phyloP scores from a whole-genome alignment of 2,113 vertebrate species.

The Alouatta palliata region DNA sequence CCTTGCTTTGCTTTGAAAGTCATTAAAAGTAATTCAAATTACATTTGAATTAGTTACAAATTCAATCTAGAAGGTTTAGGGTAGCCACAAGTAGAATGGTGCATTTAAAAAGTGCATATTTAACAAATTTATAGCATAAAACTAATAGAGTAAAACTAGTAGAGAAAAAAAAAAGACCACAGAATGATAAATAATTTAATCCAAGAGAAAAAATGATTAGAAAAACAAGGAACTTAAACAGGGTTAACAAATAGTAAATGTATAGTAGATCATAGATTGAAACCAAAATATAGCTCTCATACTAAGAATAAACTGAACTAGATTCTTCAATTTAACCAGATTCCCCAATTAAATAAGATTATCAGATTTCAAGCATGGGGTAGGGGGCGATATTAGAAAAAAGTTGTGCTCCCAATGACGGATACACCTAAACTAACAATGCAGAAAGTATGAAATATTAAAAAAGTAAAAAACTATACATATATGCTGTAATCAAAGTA shows the following conservation, averaged over 20 bases:
- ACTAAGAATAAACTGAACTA: neutral
- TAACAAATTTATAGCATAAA: neutral
- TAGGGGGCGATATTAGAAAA: neutral
- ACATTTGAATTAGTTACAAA: neutral
- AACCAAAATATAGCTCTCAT: neutral
- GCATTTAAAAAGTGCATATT: neutral
- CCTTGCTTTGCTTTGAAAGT: neutral
- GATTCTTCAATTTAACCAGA: neutral
- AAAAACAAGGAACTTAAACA: neutral
- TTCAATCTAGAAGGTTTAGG: neutral
- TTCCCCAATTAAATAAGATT: neutral
- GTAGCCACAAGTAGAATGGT: neutral
- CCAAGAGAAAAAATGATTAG: neutral
- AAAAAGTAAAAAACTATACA: neutral
- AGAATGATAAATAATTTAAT: neutral
- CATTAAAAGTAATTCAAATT: neutral
- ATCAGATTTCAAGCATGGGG: fast-evolving
- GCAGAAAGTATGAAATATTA: neutral
- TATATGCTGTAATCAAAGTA: neutral
- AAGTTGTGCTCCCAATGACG: neutral
- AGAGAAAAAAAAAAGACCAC: neutral
- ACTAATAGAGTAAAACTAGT: neutral
- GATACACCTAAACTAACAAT: neutral
- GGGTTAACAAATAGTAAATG: neutral
- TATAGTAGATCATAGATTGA: neutral